phyloP scores from a whole-genome alignment of 64 coral and sea anemone species.

The Pachyseris speciosa region DNA sequence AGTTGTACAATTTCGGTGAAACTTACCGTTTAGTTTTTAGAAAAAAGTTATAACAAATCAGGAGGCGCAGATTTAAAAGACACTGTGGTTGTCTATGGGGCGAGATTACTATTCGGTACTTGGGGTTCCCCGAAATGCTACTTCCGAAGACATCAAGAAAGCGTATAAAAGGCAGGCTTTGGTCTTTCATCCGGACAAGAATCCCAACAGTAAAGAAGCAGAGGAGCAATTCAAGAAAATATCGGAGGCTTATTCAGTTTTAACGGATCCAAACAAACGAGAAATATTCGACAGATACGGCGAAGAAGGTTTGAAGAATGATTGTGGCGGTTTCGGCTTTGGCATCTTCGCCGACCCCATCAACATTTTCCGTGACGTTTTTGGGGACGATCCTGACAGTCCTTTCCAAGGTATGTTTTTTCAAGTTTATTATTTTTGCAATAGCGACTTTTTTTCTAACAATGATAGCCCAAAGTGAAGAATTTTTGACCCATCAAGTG shows the following conservation, averaged over 20 bases:
- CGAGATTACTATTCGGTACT: slow-evolving; percentile 66
- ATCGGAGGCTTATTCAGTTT: slow-evolving; percentile 78
- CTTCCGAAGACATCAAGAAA: slow-evolving; percentile 77
- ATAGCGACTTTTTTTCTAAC: neutral
- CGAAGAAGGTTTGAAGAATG: slow-evolving; percentile 51
- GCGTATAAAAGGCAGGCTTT: slow-evolving; percentile 80
- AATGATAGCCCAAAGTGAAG: neutral
- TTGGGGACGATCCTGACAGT: slow-evolving; percentile 49
- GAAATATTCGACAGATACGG: slow-evolving; percentile 68
- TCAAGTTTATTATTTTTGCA: neutral
- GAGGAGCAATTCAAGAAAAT: slow-evolving; percentile 92
- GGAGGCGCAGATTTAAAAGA: neutral
- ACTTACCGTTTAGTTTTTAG: neutral
- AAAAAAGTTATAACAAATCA: neutral
- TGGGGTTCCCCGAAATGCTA: slow-evolving; percentile 69
- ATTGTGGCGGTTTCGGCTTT: neutral
- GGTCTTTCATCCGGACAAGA: slow-evolving; percentile 94
- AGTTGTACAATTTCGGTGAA: neutral
- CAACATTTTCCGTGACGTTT: slow-evolving; percentile 71
- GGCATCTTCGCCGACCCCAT: slow-evolving; percentile 29
- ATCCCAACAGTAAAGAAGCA: slow-evolving; percentile 60
- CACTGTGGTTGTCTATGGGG: slow-evolving; percentile 54
- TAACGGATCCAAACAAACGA: slow-evolving; percentile 71
- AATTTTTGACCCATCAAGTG: neutral
- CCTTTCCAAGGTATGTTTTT: slow-evolving; percentile 57